Evolutionary conservation across 2,797 vertebrate species (phyloP).

Genomic region (Enteromius afrohamiltoni): DNA sequence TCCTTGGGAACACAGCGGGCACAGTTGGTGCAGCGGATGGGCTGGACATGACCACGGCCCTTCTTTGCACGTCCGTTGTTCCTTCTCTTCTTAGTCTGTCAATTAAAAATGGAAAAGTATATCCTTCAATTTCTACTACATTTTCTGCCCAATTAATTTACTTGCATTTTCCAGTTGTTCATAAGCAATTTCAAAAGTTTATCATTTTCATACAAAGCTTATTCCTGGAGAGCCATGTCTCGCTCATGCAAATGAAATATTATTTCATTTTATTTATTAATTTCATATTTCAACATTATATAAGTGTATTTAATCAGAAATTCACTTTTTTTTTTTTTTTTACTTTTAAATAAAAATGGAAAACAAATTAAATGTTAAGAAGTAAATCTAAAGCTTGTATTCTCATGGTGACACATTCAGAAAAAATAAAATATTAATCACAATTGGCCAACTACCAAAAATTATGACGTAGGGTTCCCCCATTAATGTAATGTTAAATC

Average conservation of each 20-base stretch:
- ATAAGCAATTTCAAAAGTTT: neutral
- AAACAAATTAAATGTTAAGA: neutral
- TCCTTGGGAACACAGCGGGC: conserved; percentile 94
- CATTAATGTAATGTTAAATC: neutral
- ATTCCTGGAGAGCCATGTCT: neutral
- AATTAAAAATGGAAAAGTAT: neutral
- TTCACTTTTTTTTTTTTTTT: too few species aligned
- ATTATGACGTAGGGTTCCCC: neutral
- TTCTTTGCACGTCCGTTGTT: conserved; percentile 97
- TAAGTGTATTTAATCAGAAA: neutral
- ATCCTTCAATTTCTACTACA: too few species aligned
- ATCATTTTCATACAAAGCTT: neutral
- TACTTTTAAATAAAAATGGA: neutral
- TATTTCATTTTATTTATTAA: neutral
- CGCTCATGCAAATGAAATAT: neutral
- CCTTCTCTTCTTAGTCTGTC: conserved; percentile 93
- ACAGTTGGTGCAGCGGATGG: conserved; percentile 95
- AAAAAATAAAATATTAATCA: too few species aligned
- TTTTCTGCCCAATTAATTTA: neutral
- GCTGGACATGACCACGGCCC: conserved; percentile 93
- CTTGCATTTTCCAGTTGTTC: neutral
- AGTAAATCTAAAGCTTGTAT: neutral
- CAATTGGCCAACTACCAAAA: too few species aligned
- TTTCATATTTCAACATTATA: too few species aligned
- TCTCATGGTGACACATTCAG: neutral